Evolutionary conservation across 2,797 vertebrate species (phyloP), one percentile per base, ranked within the genome.

Genomic region (Paguma larvata): DNA sequence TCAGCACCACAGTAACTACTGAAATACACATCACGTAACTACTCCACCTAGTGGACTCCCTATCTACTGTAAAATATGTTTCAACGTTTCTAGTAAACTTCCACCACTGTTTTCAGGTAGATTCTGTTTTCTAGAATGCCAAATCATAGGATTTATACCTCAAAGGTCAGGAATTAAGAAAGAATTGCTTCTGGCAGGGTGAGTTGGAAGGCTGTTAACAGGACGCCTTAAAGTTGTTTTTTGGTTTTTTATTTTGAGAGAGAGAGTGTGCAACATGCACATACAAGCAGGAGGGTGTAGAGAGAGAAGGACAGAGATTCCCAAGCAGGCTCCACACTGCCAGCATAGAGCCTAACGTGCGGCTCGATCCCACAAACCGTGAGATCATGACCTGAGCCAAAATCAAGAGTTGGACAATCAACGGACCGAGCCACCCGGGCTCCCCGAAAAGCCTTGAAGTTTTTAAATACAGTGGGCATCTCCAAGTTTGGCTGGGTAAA

Each of bases 11-110:
- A 56, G 25, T 15, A 95, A 78, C 48, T 0, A 93, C 0, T 23
- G 34, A 95, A 95, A 67, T 30, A 90, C 88, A 59, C 0, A 0
- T 11, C 68, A 96, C 30, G 51, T 65, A 93, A 98, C 25, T 72
- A 82, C 98, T 86, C 98, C 98, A 97, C 86, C 98, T 99, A 98
- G 98, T 80, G 98, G 98, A 41, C 82, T 32, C 53, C 7, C 67
- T 34, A 51, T 38, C 12, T 63, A 51, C 41, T 15, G 4, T 44
- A 30, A 80, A 41, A 6, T 73, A 92, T 2, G 16, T 34, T 80
- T 67, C 68, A 59, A 21, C 25, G 21, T 46, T 93, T 82, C 83
- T 27, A 73, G 88, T 19, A 78, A 95, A 89, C 4, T n/a, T 89
- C 44, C 68, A 51, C 21, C 8, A 53, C 8, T 83, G 18, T 13